These are phyloP conservation scores for Ophion slaviceki DNA, from an alignment of 2,888 invertebrate genomes.

Conservation along the genomic window DNA sequence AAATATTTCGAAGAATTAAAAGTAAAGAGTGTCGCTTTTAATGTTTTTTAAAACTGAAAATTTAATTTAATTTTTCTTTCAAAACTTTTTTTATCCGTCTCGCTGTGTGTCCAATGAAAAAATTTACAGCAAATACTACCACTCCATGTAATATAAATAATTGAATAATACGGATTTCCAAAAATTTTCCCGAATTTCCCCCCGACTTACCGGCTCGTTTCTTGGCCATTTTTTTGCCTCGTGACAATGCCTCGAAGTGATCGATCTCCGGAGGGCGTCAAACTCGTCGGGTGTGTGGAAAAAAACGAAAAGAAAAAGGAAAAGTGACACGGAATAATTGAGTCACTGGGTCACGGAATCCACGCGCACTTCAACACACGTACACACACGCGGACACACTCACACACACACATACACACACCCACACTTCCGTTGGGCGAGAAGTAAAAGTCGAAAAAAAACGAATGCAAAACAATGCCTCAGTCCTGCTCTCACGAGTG, in stretches of 20 bases:
- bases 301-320: background rate
- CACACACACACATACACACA: background rate
- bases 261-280: background rate
- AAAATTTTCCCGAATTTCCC: background rate
- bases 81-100: too few relatives aligned
- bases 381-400: too few relatives aligned
- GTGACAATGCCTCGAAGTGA: background rate
- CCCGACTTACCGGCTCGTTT: slow-evolving; percentile 49
- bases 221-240: slow-evolving; percentile 31
- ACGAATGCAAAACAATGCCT: background rate
- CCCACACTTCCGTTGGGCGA: background rate
- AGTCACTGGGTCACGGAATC: slow-evolving; percentile 23
- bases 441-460: background rate
- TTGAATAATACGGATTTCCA: background rate
- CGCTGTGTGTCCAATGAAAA: too few relatives aligned
- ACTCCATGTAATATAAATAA: too few relatives aligned
- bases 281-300: background rate
- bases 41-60: too few relatives aligned
- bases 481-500: slow-evolving; percentile 30
- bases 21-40: too few relatives aligned
- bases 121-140: too few relatives aligned
- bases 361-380: too few relatives aligned
- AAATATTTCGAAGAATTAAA: too few relatives aligned
- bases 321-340: background rate
- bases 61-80: too few relatives aligned